Evolutionary conservation across 2,888 invertebrate genomes (phyloP), one percentile per base, ranked within the genome.

Genomic region (Agrotis exclamationis): DNA sequence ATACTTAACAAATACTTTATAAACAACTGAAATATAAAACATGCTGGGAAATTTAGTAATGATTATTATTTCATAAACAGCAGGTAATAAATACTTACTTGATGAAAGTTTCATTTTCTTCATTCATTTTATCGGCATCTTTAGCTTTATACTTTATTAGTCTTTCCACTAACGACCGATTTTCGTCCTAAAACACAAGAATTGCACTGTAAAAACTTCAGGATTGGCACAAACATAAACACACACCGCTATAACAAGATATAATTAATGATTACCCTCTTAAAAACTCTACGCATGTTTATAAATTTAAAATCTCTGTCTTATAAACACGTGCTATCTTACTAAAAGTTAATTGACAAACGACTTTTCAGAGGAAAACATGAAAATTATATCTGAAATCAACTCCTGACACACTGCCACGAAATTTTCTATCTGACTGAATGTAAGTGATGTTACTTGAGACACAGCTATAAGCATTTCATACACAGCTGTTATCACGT

Each of bases 81-180:
- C 20, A 33, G 51, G 1, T 22, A 47, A 39, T 56, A 44, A 59
- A 51, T 65, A 86, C 97, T 97, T 97, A 99, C 98, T 98, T 98
- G 85, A 98, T 94, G 92, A 98, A 98, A 91, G 98, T 98, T 93
- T 99, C 99, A 96, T 99, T 99, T 94, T 99, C 99, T 95, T 98
- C 98, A 91, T 99, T 99, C 97, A 99, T 97, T 94, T 98, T 98
- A 89, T 99, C 99, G 1, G 99, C 99, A 96, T 99, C 99, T 95
- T 98, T 98, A 63, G 98, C 97, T 95, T 99, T 99, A 91, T 98
- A 98, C 85, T 98, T 98, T 93, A 99, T 98, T 86, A 99, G 97
- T 85, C 99, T 97, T 82, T 99, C 98, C 71, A 99, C 97, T 82
- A 99, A 95, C 80, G 98, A 97, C 53, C 98, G 97, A 95, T 99